Base-by-base conservation (phyloP, 2,113 vertebrate genomes). In the Myotis davidii region DNA sequence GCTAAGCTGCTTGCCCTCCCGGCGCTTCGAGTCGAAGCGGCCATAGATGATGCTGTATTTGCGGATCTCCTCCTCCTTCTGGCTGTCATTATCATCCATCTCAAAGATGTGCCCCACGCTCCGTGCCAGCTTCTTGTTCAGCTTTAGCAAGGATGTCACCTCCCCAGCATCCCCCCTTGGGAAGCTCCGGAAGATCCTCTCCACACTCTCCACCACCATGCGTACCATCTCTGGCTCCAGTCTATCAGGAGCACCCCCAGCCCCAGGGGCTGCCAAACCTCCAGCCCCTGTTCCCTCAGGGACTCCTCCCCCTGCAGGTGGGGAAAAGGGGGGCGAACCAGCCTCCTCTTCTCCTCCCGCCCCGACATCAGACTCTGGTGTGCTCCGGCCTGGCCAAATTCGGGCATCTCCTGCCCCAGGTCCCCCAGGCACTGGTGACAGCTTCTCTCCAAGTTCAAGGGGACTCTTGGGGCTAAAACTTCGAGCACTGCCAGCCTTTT, bases 11-110 rank as follows among this genome's bases (percentile, higher is more conserved):
- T 99, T 99, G 97, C 99, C 99, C 97, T 99, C 99, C 0, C 99
- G 98, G 96, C 99, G 98, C 98, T 99, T 99, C 32, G 99, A 99
- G 97, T 99, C 99, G 10, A 99, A 99, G 2, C 99, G 99, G 59
- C 99, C 99, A 0, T 99, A 99, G 97, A 99, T 99, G 37, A 99
- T 99, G 67, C 99, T 99, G 98, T 99, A 99, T 91, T 99, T 99
- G 21, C 99, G 98, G 97, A 99, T 99, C 98, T 99, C 99, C 84
- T 99, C 99, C 94, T 99, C 99, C 93, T 99, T 99, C 96, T 98
- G 99, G 27, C 97, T 98, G 93, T 99, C 99, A 0, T 98, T 98
- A 0, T 99, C 98, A 32, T 98, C 99, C 98, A 99, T 99, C 94
- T 99, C 99, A 98, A 99, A 99, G 97, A 99, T 99, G 97, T 99